Evolutionary conservation across 2,888 invertebrate genomes (phyloP), one percentile per base, ranked within the genome.

Genomic region (Aspidiotus destructor): DNA sequence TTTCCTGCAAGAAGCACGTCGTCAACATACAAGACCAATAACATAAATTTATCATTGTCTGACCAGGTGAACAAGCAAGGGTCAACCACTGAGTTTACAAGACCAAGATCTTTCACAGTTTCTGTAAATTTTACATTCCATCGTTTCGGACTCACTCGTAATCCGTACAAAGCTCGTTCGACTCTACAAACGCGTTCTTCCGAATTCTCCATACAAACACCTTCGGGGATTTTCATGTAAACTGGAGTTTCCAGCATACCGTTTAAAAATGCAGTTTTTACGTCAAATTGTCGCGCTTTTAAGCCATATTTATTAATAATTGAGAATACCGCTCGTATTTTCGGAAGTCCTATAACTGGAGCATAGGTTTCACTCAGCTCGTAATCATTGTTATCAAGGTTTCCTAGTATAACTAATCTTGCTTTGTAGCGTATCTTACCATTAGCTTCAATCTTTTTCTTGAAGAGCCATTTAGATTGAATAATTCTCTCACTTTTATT

Each of bases 381-480:
- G 9, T 68, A 52, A 11, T 16, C 15, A 52, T 48, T 41, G 0
- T 54, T 61, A 15, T 69, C 69, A 16, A 53, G 17, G 28, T 16
- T 69, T 0, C 69, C 67, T 41, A 42, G 13, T 8, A 55, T 68
- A 0, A 70, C 69, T 10, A 70, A 53, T 17, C 69, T 58, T 0
- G 64, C 70, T 44, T 69, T 70, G 11, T 15, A 58, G 10, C 7
- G 7, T n/a, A 9, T 11, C 42, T 41, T 55, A 42, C 17, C 48
- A 48, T 70, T 68, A 8, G 15, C 41, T 48, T 67, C 44, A 6
- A 41, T 28, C 17, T 70, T 70, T 9, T 16, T n/a, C 28, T 61
- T 67, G 15, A 70, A 67, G 6, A 70, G 15, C 70, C 70, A 70
- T 54, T 41, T 61, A n/a, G 42, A 60, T 6, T 16, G 13, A 10